Base-by-base conservation (phyloP, 1,140 invertebrate species). In the Acromyrmex charruanus region DNA sequence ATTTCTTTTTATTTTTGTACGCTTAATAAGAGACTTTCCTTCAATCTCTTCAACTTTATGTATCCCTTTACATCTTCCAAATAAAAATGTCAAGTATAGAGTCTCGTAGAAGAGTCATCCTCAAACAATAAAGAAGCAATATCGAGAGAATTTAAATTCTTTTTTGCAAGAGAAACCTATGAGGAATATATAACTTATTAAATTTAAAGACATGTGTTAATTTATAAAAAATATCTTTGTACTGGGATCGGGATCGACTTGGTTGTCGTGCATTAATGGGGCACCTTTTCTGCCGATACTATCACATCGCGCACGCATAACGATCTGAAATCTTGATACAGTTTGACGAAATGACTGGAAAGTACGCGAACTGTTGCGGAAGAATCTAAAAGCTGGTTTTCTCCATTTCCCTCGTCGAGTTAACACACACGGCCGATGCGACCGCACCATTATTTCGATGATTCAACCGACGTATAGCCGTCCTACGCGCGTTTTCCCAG, bases 401-500 rank as follows among this genome's bases (percentile, higher is more conserved):
- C 66, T 58, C 44, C 7, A 25, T 75, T 59, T 53, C 16, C 44
- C 39, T 55, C 53, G 14, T 74, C 25, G 53, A 2, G 6, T 61
- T 59, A 72, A 31, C 31, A 82, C 53, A 16, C 44, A 59, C 12
- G 39, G 9, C 49, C 18, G 77, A 80, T 80, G 35, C 79, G 31
- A 53, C 77, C 28, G 53, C 25, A 35, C 68, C 25, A 61, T 74
- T 82, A 74, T 82, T 82, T 82, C 80, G 25, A 82, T 55, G 53
- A 82, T 82, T 82, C 69, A 82, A 72, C 79, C 68, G 31, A 35
- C 5, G 35, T 72, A 49, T 7, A 44, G 16, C 53, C 77, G 6
- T 81, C 79, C 80, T 72, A 84, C 69, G 55, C 55, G 25, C 55
- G 28, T 84, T 84, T 84, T 84, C 53, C 39, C 55, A 61, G 25